Evolutionary conservation across 2,113 vertebrate genomes (phyloP).

Genomic region (Cryptomyrus ogoouensis): DNA sequence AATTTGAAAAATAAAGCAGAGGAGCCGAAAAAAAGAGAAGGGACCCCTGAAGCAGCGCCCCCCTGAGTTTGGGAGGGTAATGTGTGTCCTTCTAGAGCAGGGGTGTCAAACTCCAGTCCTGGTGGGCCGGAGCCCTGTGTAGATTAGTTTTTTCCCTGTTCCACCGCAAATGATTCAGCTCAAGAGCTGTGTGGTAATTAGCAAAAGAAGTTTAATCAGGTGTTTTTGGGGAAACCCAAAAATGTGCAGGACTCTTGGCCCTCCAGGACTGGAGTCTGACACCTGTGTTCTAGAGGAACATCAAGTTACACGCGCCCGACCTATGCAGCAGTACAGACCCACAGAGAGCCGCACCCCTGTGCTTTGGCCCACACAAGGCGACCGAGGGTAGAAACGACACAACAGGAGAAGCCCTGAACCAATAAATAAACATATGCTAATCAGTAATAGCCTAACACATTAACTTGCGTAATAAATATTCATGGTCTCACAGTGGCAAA

Average conservation of each 20-base stretch:
- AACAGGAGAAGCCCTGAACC: background rate
- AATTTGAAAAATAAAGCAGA: background rate
- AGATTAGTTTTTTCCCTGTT: no score
- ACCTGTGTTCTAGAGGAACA: background rate
- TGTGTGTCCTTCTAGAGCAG: background rate
- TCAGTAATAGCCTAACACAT: background rate
- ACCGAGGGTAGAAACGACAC: background rate
- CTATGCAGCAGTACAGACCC: background rate
- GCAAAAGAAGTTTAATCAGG: no score
- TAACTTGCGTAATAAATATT: background rate
- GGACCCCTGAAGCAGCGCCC: background rate
- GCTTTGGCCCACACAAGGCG: background rate
- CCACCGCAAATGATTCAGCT: no score
- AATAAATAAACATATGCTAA: background rate
- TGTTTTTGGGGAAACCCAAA: no score
- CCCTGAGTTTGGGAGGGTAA: no score
- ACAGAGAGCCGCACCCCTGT: background rate
- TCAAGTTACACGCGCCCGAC: background rate
- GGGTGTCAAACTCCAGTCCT: no score
- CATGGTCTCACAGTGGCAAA: background rate
- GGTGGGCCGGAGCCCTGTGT: no score
- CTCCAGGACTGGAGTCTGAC: no score
- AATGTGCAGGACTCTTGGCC: no score
- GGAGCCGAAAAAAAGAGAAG: background rate
- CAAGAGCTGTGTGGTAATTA: no score